Base-by-base conservation (phyloP, 2,797 vertebrate genomes). In the Holocentrus rufus region DNA sequence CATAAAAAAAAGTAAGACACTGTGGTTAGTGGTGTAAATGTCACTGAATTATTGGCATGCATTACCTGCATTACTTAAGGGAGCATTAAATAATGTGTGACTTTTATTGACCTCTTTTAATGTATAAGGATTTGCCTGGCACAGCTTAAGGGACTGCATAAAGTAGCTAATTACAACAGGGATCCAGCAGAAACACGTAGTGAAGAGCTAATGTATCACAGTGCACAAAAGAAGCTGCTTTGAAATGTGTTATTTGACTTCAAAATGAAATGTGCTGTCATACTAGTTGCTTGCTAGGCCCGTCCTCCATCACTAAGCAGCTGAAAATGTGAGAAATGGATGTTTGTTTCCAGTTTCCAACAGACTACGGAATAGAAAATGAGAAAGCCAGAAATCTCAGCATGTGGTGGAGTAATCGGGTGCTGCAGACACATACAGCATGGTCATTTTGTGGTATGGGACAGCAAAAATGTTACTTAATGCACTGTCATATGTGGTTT, bases 41-140 rank as follows among this genome's bases (percentile, higher is more conserved):
- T n/a, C 15, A 56, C 54, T 31, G 15, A 23, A 44, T 23, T 42
- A 42, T 2, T 30, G 2, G 8, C 47, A 9, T 27, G 18, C 4
- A 18, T 55, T 44, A 30, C 7, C 20, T 17, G 22, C 20, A 30
- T 6, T 55, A 39, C 47, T 46, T 44, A 1, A 6, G 31, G 14
- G 11, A 7, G 36, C 9, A 39, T 39, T 39, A 39, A 39, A 13
- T 39, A 39, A 25, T 57, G 27, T 31, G 17, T 56, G 65, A 39
- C 15, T 65, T 65, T 39, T 65, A 57, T 58, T 23, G 27, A 42
- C 54, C 20, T 27, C 34, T 31, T n/a, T 20, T 22, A 23, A n/a
- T 23, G 17, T n/a, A 8, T 10, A 22, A 17, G 31, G 36, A 6
- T 9, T 14, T 34, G 23, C 17, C 9, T 39, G n/a, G 27, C 14